A percentile compares a stretch with the other conserved stretches of the same genome.
Evolutionary conservation across 2,888 invertebrate species (phyloP).

Genomic region (Euplexia lucipara): DNA sequence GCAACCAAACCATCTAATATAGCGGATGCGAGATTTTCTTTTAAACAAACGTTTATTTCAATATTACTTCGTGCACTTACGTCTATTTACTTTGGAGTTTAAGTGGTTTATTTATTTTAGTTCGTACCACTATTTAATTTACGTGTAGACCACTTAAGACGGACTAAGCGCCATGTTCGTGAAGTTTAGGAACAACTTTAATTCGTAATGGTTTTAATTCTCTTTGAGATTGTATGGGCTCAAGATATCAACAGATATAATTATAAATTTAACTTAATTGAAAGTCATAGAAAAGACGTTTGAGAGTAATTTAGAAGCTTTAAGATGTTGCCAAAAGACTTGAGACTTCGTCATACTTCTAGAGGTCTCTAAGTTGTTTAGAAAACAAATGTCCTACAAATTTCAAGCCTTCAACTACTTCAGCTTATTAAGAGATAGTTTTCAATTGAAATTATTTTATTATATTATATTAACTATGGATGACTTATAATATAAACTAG

Average conservation of each 20-base stretch:
- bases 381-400: background rate
- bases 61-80: conserved; percentile 25
- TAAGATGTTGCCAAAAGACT: conserved; percentile 1
- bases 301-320: background rate
- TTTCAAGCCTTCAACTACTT: background rate
- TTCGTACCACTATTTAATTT: conserved; percentile 19
- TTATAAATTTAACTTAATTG: conserved; percentile 6
- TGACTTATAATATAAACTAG: too few relatives aligned
- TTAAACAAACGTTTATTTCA: conserved; percentile 16
- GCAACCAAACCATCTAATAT: conserved; percentile 29
- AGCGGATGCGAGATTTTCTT: conserved; percentile 30
- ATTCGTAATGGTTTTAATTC: conserved; percentile 15
- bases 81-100: conserved; percentile 19
- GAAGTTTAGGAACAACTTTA: background rate
- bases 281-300: background rate
- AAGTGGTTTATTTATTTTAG: conserved; percentile 9
- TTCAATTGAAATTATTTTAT: too few relatives aligned
- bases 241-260: conserved; percentile 12
- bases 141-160: conserved; percentile 6
- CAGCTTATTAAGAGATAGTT: too few relatives aligned
- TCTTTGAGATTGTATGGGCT: background rate
- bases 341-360: background rate
- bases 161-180: conserved; percentile 11
- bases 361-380: background rate
- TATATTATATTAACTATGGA: too few relatives aligned